phyloP scores from a whole-genome alignment of 2,113 vertebrate species.

The Prunella fulvescens region DNA sequence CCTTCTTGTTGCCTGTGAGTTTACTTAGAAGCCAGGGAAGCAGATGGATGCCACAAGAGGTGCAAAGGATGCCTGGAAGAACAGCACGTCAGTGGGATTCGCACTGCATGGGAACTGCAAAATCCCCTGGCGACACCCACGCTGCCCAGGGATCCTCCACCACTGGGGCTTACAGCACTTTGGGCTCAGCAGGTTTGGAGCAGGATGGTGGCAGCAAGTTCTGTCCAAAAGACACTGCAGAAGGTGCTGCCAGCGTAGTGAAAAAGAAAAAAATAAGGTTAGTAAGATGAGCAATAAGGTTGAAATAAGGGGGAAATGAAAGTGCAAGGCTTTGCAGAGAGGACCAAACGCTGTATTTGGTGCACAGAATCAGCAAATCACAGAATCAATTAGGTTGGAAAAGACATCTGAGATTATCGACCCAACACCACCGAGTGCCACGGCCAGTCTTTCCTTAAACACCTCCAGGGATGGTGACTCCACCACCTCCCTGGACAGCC shows the following conservation, averaged over 20 bases:
- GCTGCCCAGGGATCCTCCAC: neutral
- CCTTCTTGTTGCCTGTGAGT: neutral
- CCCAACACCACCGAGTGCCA: neutral
- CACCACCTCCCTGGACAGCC: neutral
- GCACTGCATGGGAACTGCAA: neutral
- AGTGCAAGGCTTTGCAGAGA: neutral
- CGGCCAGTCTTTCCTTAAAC: fast-evolving
- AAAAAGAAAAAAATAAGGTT: too few species aligned
- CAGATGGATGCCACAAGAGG: slow-evolving; percentile 11
- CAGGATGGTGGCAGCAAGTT: neutral
- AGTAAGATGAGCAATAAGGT: neutral
- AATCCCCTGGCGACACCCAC: neutral
- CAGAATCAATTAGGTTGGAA: neutral
- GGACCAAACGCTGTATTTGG: neutral
- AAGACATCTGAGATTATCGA: neutral
- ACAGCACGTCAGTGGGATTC: neutral
- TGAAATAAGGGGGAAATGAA: neutral
- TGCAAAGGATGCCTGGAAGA: neutral
- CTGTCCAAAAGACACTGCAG: neutral
- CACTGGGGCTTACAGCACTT: neutral
- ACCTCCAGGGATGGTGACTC: neutral
- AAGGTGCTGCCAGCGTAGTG: fast-evolving
- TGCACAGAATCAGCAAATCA: neutral
- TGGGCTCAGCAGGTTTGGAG: fast-evolving
- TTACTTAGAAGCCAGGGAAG: neutral